Evolutionary conservation across 1,140 invertebrate genomes (phyloP).

Genomic region (Platorchestia sp.): DNA sequence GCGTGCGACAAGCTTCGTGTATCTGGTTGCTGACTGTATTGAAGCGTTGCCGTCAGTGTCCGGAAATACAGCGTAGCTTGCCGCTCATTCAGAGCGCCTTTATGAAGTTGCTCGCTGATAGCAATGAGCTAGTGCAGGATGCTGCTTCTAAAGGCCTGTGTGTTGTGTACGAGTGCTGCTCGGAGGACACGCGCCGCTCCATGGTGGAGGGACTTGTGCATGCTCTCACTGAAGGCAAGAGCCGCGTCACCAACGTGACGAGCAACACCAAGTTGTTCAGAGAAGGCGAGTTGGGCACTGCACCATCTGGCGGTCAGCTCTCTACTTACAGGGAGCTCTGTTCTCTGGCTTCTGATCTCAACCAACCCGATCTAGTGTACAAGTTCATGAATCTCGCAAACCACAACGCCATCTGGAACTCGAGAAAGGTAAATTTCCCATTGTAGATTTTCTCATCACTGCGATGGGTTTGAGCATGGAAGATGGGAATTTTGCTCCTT

Average conservation of each 20-base stretch:
- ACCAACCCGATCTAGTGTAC: slow-evolving; percentile 94
- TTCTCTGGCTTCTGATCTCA: slow-evolving; percentile 91
- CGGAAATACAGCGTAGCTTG: slow-evolving; percentile 78
- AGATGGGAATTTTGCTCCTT: not conserved
- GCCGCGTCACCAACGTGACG: slow-evolving; percentile 79
- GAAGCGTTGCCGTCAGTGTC: slow-evolving; percentile 82
- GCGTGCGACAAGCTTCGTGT: slow-evolving; percentile 86
- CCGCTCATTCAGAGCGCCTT: slow-evolving; percentile 84
- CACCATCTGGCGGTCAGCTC: slow-evolving; percentile 85
- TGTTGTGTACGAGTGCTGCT: slow-evolving; percentile 86
- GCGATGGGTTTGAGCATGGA: not conserved
- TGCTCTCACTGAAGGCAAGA: slow-evolving; percentile 82
- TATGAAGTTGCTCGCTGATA: slow-evolving; percentile 89
- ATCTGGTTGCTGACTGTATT: slow-evolving; percentile 88
- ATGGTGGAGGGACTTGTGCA: slow-evolving; percentile 84
- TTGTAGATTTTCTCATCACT: too few species aligned
- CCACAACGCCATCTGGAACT: slow-evolving; percentile 94
- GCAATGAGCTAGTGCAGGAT: slow-evolving; percentile 89
- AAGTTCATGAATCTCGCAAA: slow-evolving; percentile 96
- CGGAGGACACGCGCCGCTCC: slow-evolving; percentile 78
- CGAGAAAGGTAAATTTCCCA: slow-evolving; percentile 74
- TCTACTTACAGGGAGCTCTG: slow-evolving; percentile 96
- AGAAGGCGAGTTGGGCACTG: slow-evolving; percentile 86
- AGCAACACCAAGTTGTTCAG: slow-evolving; percentile 90
- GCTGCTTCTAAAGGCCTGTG: slow-evolving; percentile 91